Percentiles rank a stretch among this genome's conserved stretches.
Evolutionary conservation across 1,140 invertebrate genomes (phyloP).

Genomic region (Drosophila bocki): DNA sequence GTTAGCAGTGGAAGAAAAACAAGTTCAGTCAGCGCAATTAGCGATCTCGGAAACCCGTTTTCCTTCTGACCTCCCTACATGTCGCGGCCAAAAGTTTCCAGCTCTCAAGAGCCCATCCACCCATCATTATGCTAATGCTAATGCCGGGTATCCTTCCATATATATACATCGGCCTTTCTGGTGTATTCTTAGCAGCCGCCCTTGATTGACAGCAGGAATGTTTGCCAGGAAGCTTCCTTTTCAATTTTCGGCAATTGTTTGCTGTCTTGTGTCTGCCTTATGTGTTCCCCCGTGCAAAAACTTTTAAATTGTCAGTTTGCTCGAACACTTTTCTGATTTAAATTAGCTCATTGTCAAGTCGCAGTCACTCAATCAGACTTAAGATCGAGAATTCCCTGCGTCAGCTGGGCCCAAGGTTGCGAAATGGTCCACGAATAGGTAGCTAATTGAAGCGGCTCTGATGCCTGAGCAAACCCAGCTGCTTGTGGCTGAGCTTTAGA

Average conservation of each 20-base stretch:
- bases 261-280: background rate
- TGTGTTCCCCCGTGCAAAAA: conserved; percentile 21
- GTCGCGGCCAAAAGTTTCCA: conserved; percentile 62
- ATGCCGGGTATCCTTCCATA: conserved; percentile 37
- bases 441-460: conserved; percentile 23
- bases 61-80: conserved; percentile 60
- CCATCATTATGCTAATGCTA: conserved; percentile 79
- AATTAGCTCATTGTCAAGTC: conserved; percentile 71
- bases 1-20: conserved; percentile 43
- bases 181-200: conserved; percentile 21
- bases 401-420: conserved; percentile 58
- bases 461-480: conserved; percentile 27
- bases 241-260: conserved; percentile 68
- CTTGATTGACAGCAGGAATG: conserved; percentile 73
- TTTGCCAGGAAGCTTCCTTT: conserved; percentile 46
- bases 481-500: conserved; percentile 25
- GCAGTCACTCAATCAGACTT: conserved; percentile 62
- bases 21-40: conserved; percentile 70
- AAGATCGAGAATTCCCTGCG: conserved; percentile 31
- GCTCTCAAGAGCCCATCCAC: conserved; percentile 35
- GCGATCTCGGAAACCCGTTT: conserved; percentile 47
- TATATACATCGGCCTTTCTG: conserved; percentile 46
- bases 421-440: conserved; percentile 21
- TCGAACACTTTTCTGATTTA: conserved; percentile 80
- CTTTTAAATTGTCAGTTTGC: conserved; percentile 70